Percentiles rank a stretch among this genome's conserved stretches.
phyloP scores from a whole-genome alignment of 2,888 invertebrate species.

The Odontomyia ornata region DNA sequence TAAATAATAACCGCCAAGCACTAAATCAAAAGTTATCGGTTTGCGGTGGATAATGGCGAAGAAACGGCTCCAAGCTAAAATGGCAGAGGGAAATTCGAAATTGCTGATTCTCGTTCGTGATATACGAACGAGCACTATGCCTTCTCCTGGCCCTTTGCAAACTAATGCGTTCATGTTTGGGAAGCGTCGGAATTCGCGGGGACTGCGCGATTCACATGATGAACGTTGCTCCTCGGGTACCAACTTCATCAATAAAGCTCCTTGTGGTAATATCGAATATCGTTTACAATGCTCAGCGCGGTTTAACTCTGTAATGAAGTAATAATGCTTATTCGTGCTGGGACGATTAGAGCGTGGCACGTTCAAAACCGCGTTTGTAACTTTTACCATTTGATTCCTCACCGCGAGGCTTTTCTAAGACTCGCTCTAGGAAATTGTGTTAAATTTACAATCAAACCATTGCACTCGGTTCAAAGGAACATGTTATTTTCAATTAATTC shows the following conservation, averaged over 20 bases:
- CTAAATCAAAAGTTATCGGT: slow-evolving; percentile 65
- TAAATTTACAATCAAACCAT: background rate
- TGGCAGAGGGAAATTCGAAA: slow-evolving; percentile 35
- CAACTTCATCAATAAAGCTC: slow-evolving; percentile 9
- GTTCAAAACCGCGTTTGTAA: background rate
- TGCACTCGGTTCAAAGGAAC: too few relatives aligned
- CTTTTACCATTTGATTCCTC: background rate
- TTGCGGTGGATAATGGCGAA: slow-evolving; percentile 52
- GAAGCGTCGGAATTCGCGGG: background rate
- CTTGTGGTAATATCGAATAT: slow-evolving; percentile 2
- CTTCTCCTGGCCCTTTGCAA: background rate
- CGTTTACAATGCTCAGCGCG: background rate
- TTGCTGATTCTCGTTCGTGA: slow-evolving; percentile 31
- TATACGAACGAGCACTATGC: background rate
- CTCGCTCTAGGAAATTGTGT: background rate
- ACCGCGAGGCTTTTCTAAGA: background rate
- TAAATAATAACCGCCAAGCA: slow-evolving; percentile 65
- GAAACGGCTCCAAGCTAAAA: slow-evolving; percentile 30
- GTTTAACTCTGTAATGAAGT: slow-evolving; percentile 12
- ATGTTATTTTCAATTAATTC: too few relatives aligned
- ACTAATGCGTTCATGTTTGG: background rate
- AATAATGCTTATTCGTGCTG: slow-evolving; percentile 15
- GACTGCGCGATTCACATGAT: background rate
- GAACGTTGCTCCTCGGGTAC: background rate
- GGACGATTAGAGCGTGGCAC: slow-evolving; percentile 6